Conservation (phyloP, 2,797 vertebrate genomes). For the Uromys caudimaculatus region DNA sequence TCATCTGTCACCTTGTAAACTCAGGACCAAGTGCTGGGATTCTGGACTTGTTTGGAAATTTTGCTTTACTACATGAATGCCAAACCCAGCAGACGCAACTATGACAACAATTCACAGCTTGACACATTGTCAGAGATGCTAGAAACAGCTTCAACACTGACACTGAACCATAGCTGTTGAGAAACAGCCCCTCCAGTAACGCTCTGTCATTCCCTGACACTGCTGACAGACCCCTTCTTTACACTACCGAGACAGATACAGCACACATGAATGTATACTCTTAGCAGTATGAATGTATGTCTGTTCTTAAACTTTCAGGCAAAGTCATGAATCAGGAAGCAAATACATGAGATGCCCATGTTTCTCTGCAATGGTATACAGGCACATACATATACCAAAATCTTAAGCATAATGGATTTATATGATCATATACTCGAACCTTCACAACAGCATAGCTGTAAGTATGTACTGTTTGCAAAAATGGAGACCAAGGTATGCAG, state of each 20-base stretch:
- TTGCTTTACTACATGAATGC: constrained; percentile 5
- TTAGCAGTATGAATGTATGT: neutral
- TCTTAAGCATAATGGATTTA: neutral
- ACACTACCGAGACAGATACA: neutral
- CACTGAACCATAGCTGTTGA: neutral
- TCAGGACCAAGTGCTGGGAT: neutral
- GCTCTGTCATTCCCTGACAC: neutral
- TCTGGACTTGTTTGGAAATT: constrained; percentile 59
- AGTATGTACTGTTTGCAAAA: neutral
- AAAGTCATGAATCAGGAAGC: neutral
- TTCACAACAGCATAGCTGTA: neutral
- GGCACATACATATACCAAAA: neutral
- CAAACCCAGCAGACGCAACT: constrained; percentile 35
- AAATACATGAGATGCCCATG: accelerated
- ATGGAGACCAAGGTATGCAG: accelerated
- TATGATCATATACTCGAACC: neutral
- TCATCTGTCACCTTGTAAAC: constrained; percentile 23
- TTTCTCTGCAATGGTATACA: accelerated
- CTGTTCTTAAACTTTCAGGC: neutral
- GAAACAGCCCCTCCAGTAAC: neutral
- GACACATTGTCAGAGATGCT: constrained; percentile 14
- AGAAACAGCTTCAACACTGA: neutral
- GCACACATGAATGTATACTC: neutral
- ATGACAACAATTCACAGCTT: constrained; percentile 67
- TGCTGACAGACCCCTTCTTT: neutral